phyloP scores from a whole-genome alignment of 2,113 vertebrate genomes.

The Malurus elegans region DNA sequence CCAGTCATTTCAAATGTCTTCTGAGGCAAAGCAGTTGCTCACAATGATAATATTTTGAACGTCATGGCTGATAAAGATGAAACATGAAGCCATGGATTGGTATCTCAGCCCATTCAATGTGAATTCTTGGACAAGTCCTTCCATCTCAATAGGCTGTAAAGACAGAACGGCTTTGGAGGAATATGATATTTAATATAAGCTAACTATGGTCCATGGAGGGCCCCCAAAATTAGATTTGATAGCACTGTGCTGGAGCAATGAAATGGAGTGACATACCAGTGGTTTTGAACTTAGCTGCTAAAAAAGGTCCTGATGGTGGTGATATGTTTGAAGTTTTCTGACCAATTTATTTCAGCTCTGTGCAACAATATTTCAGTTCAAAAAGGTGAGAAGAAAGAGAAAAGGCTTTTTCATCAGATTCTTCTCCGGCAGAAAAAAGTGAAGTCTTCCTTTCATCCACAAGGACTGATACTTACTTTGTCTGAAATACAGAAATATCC shows the following conservation, averaged over 20 bases:
- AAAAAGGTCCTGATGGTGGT: not conserved
- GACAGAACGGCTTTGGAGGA: not conserved
- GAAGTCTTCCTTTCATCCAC: not conserved
- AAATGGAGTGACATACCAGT: not conserved
- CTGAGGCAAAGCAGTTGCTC: not conserved
- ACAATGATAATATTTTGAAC: not conserved
- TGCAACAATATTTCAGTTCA: not conserved
- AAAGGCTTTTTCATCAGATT: not conserved
- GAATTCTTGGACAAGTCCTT: not conserved
- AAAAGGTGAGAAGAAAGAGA: not conserved
- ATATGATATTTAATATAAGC: not conserved
- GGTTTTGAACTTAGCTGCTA: not conserved
- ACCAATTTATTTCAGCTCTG: not conserved
- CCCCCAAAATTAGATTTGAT: not conserved
- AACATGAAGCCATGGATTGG: not conserved
- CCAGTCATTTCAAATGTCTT: not conserved
- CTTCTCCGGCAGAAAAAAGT: not conserved
- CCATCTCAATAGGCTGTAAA: not conserved
- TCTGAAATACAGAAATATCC: not conserved
- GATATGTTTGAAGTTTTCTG: not conserved
- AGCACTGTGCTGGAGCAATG: not conserved
- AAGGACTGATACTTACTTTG: not conserved
- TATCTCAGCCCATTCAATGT: not conserved
- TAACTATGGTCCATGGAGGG: not conserved
- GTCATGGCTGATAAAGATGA: not conserved